A percentile compares a stretch with the other conserved stretches of the same genome.
Evolutionary conservation across 2,888 invertebrate genomes (phyloP).

Genomic region (Tromatobia lineatoria): DNA sequence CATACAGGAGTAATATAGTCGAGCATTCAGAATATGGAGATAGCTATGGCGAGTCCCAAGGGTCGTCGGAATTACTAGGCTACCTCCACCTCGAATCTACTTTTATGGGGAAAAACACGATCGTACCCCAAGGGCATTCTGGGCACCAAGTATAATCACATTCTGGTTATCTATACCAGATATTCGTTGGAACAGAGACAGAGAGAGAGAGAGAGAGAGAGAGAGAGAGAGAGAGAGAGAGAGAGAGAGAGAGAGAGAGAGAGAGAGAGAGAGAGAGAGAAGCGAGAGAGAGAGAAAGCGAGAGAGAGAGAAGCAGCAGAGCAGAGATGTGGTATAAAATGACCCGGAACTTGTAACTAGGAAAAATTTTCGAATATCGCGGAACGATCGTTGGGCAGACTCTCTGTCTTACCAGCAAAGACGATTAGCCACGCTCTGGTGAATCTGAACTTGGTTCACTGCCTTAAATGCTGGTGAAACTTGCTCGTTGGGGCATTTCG

Average conservation of each 20-base stretch:
- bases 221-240: too few species aligned
- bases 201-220: too few species aligned
- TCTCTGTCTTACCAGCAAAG: slow-evolving; percentile 39
- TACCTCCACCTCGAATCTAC: slow-evolving; percentile 51
- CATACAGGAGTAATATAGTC: slow-evolving; percentile 22
- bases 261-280: background rate
- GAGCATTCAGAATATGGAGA: slow-evolving; percentile 47
- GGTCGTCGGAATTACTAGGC: slow-evolving; percentile 58
- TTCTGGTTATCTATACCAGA: slow-evolving; percentile 62
- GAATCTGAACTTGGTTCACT: slow-evolving; percentile 58
- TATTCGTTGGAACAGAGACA: slow-evolving; percentile 34
- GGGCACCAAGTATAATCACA: slow-evolving; percentile 64
- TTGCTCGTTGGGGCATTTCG: slow-evolving; percentile 58
- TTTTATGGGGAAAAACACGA: slow-evolving; percentile 67
- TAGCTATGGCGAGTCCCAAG: slow-evolving; percentile 51
- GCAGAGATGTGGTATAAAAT: slow-evolving; percentile 49
- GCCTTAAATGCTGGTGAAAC: slow-evolving; percentile 55
- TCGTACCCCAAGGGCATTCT: slow-evolving; percentile 63
- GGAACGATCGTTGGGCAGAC: slow-evolving; percentile 49
- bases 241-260: background rate
- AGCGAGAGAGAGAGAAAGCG: slow-evolving; percentile 20
- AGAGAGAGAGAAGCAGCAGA: slow-evolving; percentile 2
- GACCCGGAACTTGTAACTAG: slow-evolving; percentile 43
- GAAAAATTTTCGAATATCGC: slow-evolving; percentile 65
- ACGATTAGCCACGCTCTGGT: slow-evolving; percentile 64